A percentile compares a stretch with the other conserved stretches of the same genome.
These are phyloP conservation scores for Amphiprion clarkii DNA, from an alignment of 2,797 vertebrate genomes.

Conservation along the genomic window DNA sequence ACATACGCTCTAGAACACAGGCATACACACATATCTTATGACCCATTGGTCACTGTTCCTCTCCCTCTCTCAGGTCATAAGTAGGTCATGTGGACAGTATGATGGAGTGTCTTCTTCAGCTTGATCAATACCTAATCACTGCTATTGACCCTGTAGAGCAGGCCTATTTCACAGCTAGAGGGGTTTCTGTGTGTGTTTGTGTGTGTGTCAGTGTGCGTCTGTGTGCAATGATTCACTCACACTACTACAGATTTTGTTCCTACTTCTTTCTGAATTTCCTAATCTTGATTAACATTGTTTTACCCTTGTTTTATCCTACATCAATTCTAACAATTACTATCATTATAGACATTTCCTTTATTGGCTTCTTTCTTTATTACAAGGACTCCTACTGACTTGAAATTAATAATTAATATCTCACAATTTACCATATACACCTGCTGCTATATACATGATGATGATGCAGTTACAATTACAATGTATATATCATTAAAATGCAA, in stretches of 20 bases:
- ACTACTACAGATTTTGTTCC: conserved; percentile 15
- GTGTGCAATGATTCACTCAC: conserved; percentile 46
- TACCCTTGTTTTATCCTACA: conserved; percentile 39
- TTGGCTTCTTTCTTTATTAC: conserved; percentile 15
- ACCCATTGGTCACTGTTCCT: conserved; percentile 29
- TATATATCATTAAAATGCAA: no score
- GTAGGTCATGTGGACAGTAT: conserved; percentile 82
- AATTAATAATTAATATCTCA: neutral
- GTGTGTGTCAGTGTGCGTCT: conserved; percentile 1
- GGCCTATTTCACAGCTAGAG: conserved; percentile 67
- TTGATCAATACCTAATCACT: conserved; percentile 85
- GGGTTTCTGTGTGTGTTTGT: conserved; percentile 39
- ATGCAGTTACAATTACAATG: no score
- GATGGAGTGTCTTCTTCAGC: conserved; percentile 80
- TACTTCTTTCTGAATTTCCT: conserved; percentile 25
- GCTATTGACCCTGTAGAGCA: conserved; percentile 78
- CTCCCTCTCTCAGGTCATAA: conserved; percentile 74
- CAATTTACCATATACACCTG: conserved; percentile 6
- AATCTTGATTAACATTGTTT: conserved; percentile 47
- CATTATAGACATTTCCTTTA: conserved; percentile 26
- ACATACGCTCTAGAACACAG: conserved; percentile 8
- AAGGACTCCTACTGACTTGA: neutral
- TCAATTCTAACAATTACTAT: conserved; percentile 21
- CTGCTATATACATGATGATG: neutral
- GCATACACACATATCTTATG: conserved; percentile 48